Percentiles rank a stretch among this genome's conserved stretches.
phyloP scores from a whole-genome alignment of 2,888 invertebrate genomes.

The Acanthacorydalis orientalis region DNA sequence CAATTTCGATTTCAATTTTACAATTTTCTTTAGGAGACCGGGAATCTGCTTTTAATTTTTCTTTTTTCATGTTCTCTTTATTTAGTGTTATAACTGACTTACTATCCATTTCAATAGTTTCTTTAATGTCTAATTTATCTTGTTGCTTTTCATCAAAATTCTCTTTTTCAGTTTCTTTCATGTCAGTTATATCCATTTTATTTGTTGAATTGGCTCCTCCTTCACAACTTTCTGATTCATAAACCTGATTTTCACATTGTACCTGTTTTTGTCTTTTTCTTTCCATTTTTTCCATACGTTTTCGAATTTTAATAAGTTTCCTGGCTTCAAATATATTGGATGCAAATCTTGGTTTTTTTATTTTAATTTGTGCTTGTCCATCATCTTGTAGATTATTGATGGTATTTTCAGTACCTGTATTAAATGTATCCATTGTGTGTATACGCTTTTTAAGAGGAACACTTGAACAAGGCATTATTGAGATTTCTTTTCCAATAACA shows the following conservation, averaged over 20 bases:
- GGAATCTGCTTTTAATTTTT: too few species aligned
- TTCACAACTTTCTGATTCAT: too few species aligned
- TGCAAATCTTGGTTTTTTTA: conserved; percentile 51
- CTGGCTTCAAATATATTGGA: conserved; percentile 49
- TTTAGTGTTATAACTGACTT: too few species aligned
- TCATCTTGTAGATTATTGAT: conserved; percentile 7
- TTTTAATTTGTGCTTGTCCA: conserved; percentile 15
- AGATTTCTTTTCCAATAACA: neutral
- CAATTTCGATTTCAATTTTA: neutral
- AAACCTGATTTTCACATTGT: neutral
- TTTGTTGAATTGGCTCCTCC: too few species aligned
- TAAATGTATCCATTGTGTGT: conserved; percentile 3
- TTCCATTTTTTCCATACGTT: conserved; percentile 43
- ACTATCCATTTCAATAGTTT: neutral
- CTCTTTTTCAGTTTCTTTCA: too few species aligned
- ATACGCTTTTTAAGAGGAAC: neutral
- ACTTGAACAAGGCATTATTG: neutral
- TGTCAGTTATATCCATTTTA: too few species aligned
- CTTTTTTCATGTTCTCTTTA: too few species aligned
- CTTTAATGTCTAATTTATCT: neutral
- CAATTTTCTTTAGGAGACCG: too few species aligned
- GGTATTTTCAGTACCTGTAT: conserved; percentile 1
- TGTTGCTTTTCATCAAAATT: neutral
- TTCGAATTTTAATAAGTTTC: conserved; percentile 46
- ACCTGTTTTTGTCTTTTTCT: conserved; percentile 28